These are phyloP conservation scores for Sebastes glaucus DNA, from an alignment of 2,797 vertebrate genomes.

Conservation along the genomic window DNA sequence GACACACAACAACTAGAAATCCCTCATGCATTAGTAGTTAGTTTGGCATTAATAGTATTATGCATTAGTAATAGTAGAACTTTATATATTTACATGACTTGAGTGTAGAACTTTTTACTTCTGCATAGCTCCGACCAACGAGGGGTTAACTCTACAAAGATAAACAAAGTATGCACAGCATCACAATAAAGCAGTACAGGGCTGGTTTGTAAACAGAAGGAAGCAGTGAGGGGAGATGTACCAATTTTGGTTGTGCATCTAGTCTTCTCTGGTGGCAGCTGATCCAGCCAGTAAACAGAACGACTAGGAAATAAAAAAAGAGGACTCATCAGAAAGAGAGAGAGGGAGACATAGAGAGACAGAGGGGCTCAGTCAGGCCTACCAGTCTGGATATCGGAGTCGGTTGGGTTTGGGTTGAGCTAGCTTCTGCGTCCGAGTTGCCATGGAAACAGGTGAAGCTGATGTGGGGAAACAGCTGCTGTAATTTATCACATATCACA, in stretches of 20 bases:
- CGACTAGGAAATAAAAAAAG: conserved; percentile 57
- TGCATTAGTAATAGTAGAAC: background rate
- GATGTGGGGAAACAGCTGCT: background rate
- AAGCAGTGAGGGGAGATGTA: conserved; percentile 8
- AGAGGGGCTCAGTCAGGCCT: background rate
- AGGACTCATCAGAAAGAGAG: background rate
- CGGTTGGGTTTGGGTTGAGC: conserved; percentile 71
- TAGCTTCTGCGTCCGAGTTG: conserved; percentile 59
- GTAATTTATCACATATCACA: background rate
- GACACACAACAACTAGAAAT: background rate
- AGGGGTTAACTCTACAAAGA: conserved; percentile 67
- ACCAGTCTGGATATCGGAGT: conserved; percentile 77
- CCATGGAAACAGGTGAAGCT: conserved; percentile 62
- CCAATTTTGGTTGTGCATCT: conserved; percentile 49
- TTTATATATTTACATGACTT: conserved; percentile 65
- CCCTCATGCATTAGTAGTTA: background rate
- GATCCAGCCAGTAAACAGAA: conserved; percentile 81
- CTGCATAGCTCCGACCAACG: conserved; percentile 67
- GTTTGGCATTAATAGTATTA: background rate
- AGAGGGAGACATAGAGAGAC: background rate
- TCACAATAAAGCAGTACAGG: background rate
- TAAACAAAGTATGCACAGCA: background rate
- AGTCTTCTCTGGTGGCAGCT: conserved; percentile 52
- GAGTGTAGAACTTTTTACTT: conserved; percentile 48
- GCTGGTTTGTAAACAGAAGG: background rate